Conservation (phyloP, 2,113 vertebrate genomes). For the Blennius ocellaris region DNA sequence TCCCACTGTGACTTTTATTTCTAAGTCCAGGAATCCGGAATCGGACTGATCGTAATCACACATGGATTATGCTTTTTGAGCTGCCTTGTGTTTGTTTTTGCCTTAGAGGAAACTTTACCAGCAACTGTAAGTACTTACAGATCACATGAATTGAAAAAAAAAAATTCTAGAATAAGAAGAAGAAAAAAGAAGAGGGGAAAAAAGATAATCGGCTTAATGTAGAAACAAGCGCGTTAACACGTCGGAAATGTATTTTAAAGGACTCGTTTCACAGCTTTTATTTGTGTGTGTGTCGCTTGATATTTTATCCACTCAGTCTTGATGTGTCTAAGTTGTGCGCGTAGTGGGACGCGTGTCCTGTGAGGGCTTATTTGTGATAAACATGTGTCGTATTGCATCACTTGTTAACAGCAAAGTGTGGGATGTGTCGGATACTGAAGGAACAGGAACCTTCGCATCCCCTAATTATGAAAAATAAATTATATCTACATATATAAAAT, state of each 20-base stretch:
- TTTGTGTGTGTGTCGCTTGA: background rate
- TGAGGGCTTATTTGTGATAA: conserved; percentile 41
- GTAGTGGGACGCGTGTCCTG: conserved; percentile 30
- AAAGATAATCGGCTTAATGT: background rate
- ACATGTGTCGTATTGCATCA: conserved; percentile 36
- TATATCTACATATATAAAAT: conserved; percentile 2
- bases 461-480: conserved; percentile 29
- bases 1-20: conserved; percentile 86
- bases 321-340: conserved; percentile 35
- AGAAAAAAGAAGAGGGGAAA: no score
- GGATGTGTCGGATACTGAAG: background rate
- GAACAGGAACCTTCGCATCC: background rate
- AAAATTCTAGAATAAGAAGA: no score
- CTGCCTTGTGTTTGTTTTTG: conserved; percentile 48
- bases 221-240: conserved; percentile 11
- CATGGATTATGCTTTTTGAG: conserved; percentile 76
- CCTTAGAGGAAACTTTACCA: conserved; percentile 78
- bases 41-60: conserved; percentile 72
- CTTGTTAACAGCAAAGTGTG: conserved; percentile 30
- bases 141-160: background rate
- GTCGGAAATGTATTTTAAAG: background rate
- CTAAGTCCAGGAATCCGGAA: conserved; percentile 79
- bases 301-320: background rate
- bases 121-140: conserved; percentile 78
- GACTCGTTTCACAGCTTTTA: background rate